These are phyloP conservation scores for Melanogrammus aeglefinus DNA, from an alignment of 2,797 vertebrate species.

Conservation along the genomic window DNA sequence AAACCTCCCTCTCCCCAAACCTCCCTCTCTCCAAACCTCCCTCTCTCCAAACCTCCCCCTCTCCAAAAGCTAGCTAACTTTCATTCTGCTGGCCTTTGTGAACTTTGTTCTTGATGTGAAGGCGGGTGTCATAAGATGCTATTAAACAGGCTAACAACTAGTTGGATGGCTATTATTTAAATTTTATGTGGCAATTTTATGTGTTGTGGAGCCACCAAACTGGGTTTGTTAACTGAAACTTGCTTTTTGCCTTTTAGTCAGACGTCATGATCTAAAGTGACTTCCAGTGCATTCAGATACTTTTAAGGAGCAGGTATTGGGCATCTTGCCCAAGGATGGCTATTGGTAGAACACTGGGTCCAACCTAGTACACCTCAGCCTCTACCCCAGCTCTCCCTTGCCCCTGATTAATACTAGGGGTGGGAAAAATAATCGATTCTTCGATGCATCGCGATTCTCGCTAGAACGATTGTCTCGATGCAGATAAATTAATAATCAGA, in stretches of 20 bases:
- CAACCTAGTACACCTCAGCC: neutral
- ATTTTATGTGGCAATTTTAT: neutral
- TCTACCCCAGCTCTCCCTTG: neutral
- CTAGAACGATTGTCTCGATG: too few relatives aligned
- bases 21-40: too few relatives aligned
- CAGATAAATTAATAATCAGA: too few relatives aligned
- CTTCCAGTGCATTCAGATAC: neutral
- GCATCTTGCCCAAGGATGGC: too few relatives aligned
- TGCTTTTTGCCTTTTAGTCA: neutral
- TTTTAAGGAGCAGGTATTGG: too few relatives aligned
- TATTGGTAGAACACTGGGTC: neutral
- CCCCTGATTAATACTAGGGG: neutral
- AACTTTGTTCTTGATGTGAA: neutral
- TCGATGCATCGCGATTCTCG: too few relatives aligned
- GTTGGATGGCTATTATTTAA: neutral
- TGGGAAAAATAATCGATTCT: too few relatives aligned
- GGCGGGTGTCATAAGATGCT: neutral
- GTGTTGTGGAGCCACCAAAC: neutral
- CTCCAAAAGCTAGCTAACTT: neutral
- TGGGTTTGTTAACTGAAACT: neutral
- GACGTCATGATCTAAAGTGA: neutral
- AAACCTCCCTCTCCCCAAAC: too few relatives aligned
- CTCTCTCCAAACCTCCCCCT: too few relatives aligned
- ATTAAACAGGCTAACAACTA: neutral
- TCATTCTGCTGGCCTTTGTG: neutral